Percentiles rank a stretch among this genome's conserved stretches.
These are phyloP conservation scores for Selene dorsalis DNA, from an alignment of 2,797 vertebrate genomes.

Conservation along the genomic window DNA sequence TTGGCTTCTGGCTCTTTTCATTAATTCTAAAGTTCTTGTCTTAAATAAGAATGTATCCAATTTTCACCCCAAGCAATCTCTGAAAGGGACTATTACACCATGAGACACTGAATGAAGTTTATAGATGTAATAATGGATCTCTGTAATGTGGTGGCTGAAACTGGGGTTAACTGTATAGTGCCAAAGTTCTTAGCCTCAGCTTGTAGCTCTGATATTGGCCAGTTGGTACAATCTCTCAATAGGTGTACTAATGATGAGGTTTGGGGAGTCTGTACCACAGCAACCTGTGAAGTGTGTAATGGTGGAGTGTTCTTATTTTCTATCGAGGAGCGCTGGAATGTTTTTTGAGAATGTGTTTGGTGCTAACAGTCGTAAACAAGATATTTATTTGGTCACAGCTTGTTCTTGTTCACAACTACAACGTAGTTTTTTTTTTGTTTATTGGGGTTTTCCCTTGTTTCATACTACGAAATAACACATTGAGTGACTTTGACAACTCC, in stretches of 20 bases:
- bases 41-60: neutral
- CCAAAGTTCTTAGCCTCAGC: slow-evolving; percentile 20
- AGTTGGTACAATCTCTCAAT: neutral
- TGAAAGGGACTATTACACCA: neutral
- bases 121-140: neutral
- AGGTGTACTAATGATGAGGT: slow-evolving; percentile 37
- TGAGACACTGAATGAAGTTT: neutral
- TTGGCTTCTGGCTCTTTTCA: neutral
- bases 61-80: neutral
- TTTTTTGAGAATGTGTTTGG: slow-evolving; percentile 1
- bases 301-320: slow-evolving; percentile 7
- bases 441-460: neutral
- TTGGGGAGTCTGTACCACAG: slow-evolving; percentile 20
- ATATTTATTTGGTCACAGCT: neutral
- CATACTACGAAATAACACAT: neutral
- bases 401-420: neutral
- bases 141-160: slow-evolving; percentile 7
- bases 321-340: neutral
- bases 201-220: slow-evolving; percentile 36
- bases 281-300: slow-evolving; percentile 12
- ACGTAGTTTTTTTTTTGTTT: neutral
- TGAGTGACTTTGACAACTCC: neutral
- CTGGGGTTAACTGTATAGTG: neutral
- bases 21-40: neutral
- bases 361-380: neutral